phyloP scores from a whole-genome alignment of 2,113 vertebrate species.

The Barnardius zonarius region DNA sequence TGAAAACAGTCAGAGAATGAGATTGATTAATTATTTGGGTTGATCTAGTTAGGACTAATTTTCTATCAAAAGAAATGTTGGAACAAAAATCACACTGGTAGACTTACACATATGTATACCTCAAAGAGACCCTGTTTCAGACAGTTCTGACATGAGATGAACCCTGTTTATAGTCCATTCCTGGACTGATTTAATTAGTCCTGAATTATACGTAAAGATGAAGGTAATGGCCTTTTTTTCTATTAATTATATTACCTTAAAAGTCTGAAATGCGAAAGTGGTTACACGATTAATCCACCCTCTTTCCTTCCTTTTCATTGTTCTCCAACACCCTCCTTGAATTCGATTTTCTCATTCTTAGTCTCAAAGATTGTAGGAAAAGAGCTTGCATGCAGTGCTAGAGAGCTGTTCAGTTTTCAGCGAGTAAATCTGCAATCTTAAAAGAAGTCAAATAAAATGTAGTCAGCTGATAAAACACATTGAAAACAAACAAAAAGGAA shows the following conservation, averaged over 20 bases:
- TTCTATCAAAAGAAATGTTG: neutral
- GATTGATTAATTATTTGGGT: neutral
- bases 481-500: constrained; percentile 45
- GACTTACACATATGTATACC: neutral
- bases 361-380: neutral
- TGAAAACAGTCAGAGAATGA: constrained; percentile 1
- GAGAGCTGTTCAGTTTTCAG: constrained; percentile 29
- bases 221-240: neutral
- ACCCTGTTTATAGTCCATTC: neutral
- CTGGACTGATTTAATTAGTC: neutral
- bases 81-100: neutral
- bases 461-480: constrained; percentile 31
- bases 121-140: neutral
- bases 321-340: neutral
- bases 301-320: neutral
- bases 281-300: neutral
- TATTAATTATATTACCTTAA: neutral
- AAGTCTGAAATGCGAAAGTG: neutral
- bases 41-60: constrained; percentile 4
- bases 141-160: neutral
- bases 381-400: neutral
- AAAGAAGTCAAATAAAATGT: constrained; percentile 32
- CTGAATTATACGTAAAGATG: neutral
- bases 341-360: neutral
- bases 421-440: constrained; percentile 45